Conservation (phyloP, 1,140 invertebrate genomes). For the Drosophila neocordata region DNA sequence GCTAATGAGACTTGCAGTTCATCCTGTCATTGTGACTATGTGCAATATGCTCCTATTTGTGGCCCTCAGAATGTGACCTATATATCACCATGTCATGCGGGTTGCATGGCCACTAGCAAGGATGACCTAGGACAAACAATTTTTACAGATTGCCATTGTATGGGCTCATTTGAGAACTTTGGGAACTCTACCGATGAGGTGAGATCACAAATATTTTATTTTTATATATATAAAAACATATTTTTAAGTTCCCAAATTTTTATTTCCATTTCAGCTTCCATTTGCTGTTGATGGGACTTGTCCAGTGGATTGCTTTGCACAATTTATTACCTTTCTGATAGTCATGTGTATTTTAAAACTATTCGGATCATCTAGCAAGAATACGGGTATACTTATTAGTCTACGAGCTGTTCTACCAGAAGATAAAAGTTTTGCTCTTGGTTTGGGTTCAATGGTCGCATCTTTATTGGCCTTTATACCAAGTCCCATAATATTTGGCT, state of each 20-base stretch:
- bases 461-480: slow-evolving; percentile 88
- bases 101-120: slow-evolving; percentile 83
- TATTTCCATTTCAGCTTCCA: slow-evolving; percentile 29
- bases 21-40: slow-evolving; percentile 86
- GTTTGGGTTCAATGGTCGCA: slow-evolving; percentile 86
- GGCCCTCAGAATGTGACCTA: slow-evolving; percentile 85
- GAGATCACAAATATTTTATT: too few species aligned
- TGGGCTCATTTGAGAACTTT: slow-evolving; percentile 1
- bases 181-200: slow-evolving; percentile 18
- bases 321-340: slow-evolving; percentile 86
- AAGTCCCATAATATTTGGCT: slow-evolving; percentile 88
- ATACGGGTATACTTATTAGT: slow-evolving; percentile 87
- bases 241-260: too few species aligned
- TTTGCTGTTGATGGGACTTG: slow-evolving; percentile 84
- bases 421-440: slow-evolving; percentile 88
- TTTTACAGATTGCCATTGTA: slow-evolving; percentile 48
- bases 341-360: slow-evolving; percentile 88
- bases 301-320: slow-evolving; percentile 86
- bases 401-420: slow-evolving; percentile 87
- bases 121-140: slow-evolving; percentile 72
- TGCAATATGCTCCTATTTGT: slow-evolving; percentile 88
- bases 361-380: slow-evolving; percentile 86
- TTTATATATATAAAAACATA: too few species aligned
- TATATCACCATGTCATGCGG: slow-evolving; percentile 89
- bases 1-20: slow-evolving; percentile 84